Evolutionary conservation across 2,113 vertebrate species (phyloP).

Genomic region (Rhagologus leucostigma): DNA sequence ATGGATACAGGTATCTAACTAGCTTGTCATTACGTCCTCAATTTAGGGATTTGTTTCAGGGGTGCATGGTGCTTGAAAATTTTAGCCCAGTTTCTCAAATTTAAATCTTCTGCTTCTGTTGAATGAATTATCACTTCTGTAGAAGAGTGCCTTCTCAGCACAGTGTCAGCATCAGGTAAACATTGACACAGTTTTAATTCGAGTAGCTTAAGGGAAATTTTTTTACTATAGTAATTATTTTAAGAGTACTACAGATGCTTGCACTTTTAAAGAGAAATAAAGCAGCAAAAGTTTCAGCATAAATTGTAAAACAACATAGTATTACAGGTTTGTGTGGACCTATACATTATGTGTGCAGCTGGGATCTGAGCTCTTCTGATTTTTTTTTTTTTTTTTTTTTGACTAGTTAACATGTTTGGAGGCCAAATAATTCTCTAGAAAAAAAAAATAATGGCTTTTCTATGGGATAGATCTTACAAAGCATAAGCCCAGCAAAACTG

Average conservation of each 20-base stretch:
- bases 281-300: not conserved
- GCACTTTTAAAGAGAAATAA: not conserved
- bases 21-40: not conserved
- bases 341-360: not conserved
- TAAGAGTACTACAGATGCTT: not conserved
- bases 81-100: not conserved
- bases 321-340: not conserved
- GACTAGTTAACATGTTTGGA: not conserved
- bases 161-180: not conserved
- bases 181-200: not conserved
- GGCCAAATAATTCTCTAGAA: not conserved
- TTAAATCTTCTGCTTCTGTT: not conserved
- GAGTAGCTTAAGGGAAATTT: not conserved
- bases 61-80: not conserved
- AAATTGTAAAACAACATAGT: not conserved
- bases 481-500: not conserved
- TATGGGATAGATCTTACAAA: not conserved
- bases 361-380: not conserved
- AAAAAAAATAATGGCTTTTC: not conserved
- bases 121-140: not conserved
- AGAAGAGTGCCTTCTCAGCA: not conserved
- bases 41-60: not conserved
- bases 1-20: not conserved
- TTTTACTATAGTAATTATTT: constrained; percentile 5
- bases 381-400: too few species aligned